A percentile compares a stretch with the other conserved stretches of the same genome.
Conservation (phyloP, 1,140 invertebrate genomes). For the Achroia grisella region DNA sequence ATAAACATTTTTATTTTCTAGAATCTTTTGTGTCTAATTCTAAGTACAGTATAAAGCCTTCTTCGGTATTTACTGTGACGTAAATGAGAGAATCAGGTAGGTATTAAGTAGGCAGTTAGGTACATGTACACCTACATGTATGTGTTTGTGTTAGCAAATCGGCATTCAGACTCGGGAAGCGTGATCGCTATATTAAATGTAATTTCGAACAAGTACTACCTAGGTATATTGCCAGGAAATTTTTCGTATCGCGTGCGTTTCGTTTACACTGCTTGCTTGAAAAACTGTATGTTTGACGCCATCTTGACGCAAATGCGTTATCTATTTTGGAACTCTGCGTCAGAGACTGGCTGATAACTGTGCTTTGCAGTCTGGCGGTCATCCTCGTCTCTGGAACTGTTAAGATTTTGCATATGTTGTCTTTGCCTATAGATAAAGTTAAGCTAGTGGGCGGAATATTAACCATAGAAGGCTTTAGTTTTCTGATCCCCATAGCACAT, state of each 20-base stretch:
- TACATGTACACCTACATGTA: neutral
- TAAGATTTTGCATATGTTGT: conserved; percentile 11
- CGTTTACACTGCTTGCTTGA: conserved; percentile 59
- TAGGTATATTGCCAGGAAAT: conserved; percentile 64
- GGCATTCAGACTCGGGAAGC: conserved; percentile 38
- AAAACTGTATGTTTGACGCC: conserved; percentile 69
- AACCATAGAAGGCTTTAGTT: no score
- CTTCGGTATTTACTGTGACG: no score
- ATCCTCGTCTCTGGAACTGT: conserved; percentile 18
- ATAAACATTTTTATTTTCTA: neutral
- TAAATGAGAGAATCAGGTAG: no score
- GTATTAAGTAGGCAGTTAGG: no score
- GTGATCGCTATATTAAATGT: conserved; percentile 21
- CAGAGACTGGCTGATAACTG: conserved; percentile 56
- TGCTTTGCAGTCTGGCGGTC: conserved; percentile 58
- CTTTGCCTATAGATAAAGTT: conserved; percentile 1
- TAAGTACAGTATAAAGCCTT: no score
- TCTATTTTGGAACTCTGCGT: conserved; percentile 70
- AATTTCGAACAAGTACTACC: conserved; percentile 25
- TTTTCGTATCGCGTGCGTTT: conserved; percentile 52
- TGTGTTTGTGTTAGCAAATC: conserved; percentile 12
- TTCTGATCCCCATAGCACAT: no score
- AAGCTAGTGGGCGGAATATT: no score
- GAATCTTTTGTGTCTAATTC: no score
- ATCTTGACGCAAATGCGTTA: conserved; percentile 72